Evolutionary conservation across 2,797 vertebrate genomes (phyloP), one percentile per base, ranked within the genome.

Genomic region (Danio choprae): DNA sequence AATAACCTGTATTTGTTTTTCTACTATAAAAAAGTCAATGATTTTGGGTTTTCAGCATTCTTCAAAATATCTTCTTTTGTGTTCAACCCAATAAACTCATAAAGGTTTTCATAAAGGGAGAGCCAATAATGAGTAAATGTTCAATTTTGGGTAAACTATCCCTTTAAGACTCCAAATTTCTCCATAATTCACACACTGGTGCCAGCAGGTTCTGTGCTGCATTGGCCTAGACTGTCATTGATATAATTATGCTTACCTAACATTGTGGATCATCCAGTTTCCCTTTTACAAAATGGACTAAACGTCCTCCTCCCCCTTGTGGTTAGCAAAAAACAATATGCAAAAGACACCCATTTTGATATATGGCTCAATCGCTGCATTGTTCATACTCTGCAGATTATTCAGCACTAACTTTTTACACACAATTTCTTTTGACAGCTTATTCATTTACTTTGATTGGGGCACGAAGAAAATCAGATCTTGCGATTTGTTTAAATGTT

Each of bases 341-440:
- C 9, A 22, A 79, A 73, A 72, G 51, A 64, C 6, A 56, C 80
- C 71, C 4, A 15, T 56, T 50, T 41, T 68, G 56, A 80, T 74
- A 65, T 40, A 58, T 63, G 15, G 53, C 72, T 16, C 22, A 9
- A 53, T 18, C 20, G 68, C 53, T 50, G 4, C 41, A 53, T 63
- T 20, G 46, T 77, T 79, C 36, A 63, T 62, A 22, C n/a, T 51
- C 68, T 69, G 10, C 40, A 22, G 91, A 93, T 93, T 93, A 91
- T 91, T 90, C 89, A 92, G 29, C 90, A 87, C 90, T 90, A 89
- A 88, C 84, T 86, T 29, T 70, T 64, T 58, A 56, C 60, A 65
- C 50, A 81, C 70, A 44, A 83, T 79, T 64, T 62, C 69, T 56
- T 78, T 74, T 69, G 81, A 83, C 78, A 79, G 81, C 63, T 9